Conservation (phyloP, 1,140 invertebrate genomes). For the Drosophila tristis region DNA sequence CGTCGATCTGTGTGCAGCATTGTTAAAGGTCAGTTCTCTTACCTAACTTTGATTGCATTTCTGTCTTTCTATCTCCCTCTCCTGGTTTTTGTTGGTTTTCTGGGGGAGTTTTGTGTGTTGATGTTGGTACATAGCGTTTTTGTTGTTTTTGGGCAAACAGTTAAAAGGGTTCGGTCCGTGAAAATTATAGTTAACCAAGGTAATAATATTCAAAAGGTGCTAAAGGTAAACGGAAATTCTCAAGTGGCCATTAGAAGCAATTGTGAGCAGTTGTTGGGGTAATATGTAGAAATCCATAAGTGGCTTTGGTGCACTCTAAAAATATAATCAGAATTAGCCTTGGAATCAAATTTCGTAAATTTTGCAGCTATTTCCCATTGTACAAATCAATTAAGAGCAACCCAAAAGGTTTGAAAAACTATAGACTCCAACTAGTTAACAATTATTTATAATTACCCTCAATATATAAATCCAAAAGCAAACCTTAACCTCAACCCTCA, state of each 20-base stretch:
- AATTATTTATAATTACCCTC: background rate
- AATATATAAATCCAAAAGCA: background rate
- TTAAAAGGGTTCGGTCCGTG: constrained; percentile 29
- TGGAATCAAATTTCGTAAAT: no score
- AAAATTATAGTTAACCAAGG: constrained; percentile 22
- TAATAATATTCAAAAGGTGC: constrained; percentile 10
- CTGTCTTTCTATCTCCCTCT: constrained; percentile 22
- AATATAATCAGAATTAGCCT: background rate
- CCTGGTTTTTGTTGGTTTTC: constrained; percentile 22
- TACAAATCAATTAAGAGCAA: background rate
- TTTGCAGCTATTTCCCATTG: no score
- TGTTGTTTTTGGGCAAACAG: constrained; percentile 24
- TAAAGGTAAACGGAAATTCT: constrained; percentile 11
- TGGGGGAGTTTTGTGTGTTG: constrained; percentile 35
- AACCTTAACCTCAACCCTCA: no score
- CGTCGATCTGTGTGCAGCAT: constrained; percentile 75
- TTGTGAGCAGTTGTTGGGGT: background rate
- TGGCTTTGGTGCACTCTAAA: no score
- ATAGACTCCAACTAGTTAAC: background rate
- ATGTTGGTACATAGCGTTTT: constrained; percentile 37
- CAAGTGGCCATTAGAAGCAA: constrained; percentile 1
- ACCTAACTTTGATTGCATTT: constrained; percentile 81
- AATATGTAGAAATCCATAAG: no score
- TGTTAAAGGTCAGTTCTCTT: constrained; percentile 81
- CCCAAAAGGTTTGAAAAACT: no score